phyloP scores from a whole-genome alignment of 2,113 vertebrate species.

The Ia io region DNA sequence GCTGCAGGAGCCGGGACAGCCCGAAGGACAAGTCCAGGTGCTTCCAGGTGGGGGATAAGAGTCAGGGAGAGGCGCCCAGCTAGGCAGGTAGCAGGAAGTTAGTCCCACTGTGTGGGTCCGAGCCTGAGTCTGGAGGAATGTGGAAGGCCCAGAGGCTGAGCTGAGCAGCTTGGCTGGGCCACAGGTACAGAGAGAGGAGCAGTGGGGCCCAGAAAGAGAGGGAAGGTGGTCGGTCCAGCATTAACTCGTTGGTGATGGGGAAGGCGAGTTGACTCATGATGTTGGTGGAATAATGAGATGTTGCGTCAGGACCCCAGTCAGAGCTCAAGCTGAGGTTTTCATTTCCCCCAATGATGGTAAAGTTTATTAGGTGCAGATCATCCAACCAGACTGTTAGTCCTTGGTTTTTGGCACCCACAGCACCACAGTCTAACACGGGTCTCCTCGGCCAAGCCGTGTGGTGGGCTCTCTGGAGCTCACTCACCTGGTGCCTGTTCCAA shows the following conservation, averaged over 20 bases:
- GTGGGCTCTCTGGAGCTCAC: neutral
- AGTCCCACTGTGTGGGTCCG: neutral
- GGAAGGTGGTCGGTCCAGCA: neutral
- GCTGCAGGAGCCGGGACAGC: neutral
- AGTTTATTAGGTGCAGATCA: neutral
- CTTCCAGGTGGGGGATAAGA: neutral
- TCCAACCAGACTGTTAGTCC: neutral
- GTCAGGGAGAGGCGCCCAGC: neutral
- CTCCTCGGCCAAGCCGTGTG: neutral
- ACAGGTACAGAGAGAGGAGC: neutral
- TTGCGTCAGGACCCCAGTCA: neutral
- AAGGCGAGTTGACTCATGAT: neutral
- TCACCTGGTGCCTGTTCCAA: neutral
- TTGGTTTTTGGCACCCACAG: neutral
- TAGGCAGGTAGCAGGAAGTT: neutral
- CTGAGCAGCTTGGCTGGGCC: neutral
- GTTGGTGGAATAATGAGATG: neutral
- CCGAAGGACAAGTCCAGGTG: neutral
- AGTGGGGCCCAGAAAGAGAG: neutral
- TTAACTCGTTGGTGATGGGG: neutral
- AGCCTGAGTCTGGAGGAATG: neutral
- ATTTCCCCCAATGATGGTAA: neutral
- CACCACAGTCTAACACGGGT: neutral
- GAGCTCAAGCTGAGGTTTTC: neutral
- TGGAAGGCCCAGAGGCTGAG: neutral